Evolutionary conservation across 2,797 vertebrate species (phyloP), one percentile per base, ranked within the genome.

Genomic region (Percopsis omiscomaycus): DNA sequence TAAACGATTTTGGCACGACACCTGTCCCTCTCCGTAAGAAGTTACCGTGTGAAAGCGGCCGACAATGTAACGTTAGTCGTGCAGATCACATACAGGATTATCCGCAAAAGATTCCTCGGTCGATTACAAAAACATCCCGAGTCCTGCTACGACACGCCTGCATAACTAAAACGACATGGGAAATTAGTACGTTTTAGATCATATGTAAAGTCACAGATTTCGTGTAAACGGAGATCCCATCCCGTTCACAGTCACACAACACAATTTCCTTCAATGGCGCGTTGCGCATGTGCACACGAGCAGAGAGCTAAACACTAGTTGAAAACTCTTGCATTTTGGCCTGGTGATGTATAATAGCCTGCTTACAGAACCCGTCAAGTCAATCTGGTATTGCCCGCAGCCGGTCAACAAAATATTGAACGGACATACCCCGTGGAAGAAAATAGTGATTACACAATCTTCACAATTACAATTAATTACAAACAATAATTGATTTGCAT

Each of bases 241-340:
- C 16, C 42, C 66, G 74, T 71, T 72, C 60, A 56, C 54, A 50
- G 62, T 44, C 60, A 51, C 75, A 66, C 55, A n/a, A 3, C 22
- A 27, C 64, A 0, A 5, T 58, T 71, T 71, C 68, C 73, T 73
- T n/a, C 73, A 48, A 30, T 53, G 61, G 65, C 71, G 55, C 56
- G 29, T 14, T 82, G 84, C 86, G 85, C 87, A 84, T 87, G 87
- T 75, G 85, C 50, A 51, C 53, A 61, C 15, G 0, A 3, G 46
- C 27, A 50, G 32, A 9, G 14, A 30, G 16, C 1, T 30, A 22
- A 37, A 9, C 5, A 6, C 2, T 37, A 9, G 37, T 37, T 9
- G 37, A 37, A 37, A 37, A 2, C 8, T 37, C 5, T 37, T 37
- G 37, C 9, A 37, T 37, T 37, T 37, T 37, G 37, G 5, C 9